Evolutionary conservation across 2,888 invertebrate species (phyloP).

Genomic region (Prenolepis imparis): DNA sequence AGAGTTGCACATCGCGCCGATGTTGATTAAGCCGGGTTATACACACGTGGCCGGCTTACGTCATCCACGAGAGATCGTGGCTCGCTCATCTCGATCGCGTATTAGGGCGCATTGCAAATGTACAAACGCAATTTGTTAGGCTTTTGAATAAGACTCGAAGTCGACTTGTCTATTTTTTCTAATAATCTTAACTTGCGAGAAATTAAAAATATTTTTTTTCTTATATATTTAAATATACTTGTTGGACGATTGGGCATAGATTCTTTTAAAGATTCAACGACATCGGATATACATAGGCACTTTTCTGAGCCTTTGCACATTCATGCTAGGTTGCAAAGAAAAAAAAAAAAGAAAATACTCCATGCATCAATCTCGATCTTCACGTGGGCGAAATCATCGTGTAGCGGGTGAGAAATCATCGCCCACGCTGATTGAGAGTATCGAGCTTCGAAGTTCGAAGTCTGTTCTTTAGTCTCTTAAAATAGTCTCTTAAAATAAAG

Average conservation of each 20-base stretch:
- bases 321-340: neutral
- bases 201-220: neutral
- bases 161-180: neutral
- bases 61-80: conserved; percentile 73
- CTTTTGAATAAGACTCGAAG: neutral
- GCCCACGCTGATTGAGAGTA: conserved; percentile 82
- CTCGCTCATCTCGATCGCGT: conserved; percentile 66
- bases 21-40: conserved; percentile 36
- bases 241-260: neutral
- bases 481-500: conserved; percentile 45
- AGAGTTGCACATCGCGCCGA: conserved; percentile 55
- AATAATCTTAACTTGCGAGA: neutral
- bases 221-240: neutral
- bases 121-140: neutral
- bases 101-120: conserved; percentile 30
- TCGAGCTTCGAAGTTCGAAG: conserved; percentile 68
- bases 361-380: conserved; percentile 64
- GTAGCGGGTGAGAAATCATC: conserved; percentile 68
- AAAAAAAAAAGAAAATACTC: conserved; percentile 4
- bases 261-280: neutral
- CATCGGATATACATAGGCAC: neutral
- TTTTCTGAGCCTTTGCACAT: neutral
- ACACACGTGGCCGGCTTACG: conserved; percentile 65
- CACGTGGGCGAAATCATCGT: conserved; percentile 66
- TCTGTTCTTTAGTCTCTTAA: no score